These are phyloP conservation scores for Eupithecia dodoneata DNA, from an alignment of 2,888 invertebrate species.

Conservation along the genomic window DNA sequence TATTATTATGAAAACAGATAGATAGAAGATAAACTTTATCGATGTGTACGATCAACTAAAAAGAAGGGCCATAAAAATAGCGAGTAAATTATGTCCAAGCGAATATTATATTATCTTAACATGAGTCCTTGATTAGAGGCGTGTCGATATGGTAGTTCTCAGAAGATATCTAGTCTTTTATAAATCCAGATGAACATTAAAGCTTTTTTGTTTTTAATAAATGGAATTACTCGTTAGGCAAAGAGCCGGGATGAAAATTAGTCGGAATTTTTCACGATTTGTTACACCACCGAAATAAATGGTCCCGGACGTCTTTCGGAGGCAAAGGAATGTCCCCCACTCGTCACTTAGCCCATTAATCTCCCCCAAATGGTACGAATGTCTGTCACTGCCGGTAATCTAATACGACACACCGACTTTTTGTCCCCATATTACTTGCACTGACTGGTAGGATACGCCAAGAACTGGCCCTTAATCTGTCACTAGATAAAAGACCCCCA, in stretches of 20 bases:
- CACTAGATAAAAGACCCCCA: constrained; percentile 65
- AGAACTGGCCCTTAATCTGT: constrained; percentile 73
- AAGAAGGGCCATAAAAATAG: background rate
- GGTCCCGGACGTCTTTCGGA: constrained; percentile 63
- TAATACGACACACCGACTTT: constrained; percentile 83
- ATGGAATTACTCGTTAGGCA: background rate
- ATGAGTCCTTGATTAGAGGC: background rate
- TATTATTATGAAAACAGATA: background rate
- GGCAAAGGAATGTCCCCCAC: constrained; percentile 69
- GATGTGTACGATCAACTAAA: background rate
- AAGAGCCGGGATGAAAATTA: constrained; percentile 57
- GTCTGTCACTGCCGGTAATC: constrained; percentile 82
- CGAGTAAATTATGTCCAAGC: background rate
- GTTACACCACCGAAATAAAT: constrained; percentile 68
- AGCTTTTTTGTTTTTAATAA: background rate
- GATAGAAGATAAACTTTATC: background rate
- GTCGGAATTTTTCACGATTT: constrained; percentile 70
- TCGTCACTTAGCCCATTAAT: constrained; percentile 83
- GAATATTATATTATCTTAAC: background rate
- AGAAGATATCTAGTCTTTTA: background rate
- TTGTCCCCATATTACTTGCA: constrained; percentile 78
- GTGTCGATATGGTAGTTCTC: background rate
- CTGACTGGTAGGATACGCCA: constrained; percentile 66
- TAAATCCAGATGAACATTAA: background rate
- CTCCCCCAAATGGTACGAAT: constrained; percentile 76